phyloP scores from a whole-genome alignment of 1,140 invertebrate genomes.

The Cherax quadricarinatus region DNA sequence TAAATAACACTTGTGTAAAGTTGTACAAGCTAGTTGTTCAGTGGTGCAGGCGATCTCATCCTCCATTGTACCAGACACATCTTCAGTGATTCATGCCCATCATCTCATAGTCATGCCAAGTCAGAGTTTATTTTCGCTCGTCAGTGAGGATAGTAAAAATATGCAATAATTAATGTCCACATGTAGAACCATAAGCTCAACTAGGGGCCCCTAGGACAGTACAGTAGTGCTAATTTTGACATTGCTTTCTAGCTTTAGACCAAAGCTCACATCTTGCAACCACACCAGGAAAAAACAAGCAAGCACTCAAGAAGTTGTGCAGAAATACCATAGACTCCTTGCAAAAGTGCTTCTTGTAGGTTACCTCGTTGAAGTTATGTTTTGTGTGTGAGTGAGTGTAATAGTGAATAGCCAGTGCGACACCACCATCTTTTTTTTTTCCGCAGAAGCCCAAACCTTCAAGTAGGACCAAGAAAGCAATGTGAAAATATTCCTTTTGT shows the following conservation, averaged over 20 bases:
- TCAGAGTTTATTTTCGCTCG: conserved; percentile 70
- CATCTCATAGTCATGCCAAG: conserved; percentile 68
- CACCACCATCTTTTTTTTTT: conserved; percentile 24
- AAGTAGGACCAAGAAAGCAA: conserved; percentile 60
- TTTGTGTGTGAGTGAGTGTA: conserved; percentile 62
- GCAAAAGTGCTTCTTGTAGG: conserved; percentile 70
- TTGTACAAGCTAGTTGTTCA: conserved; percentile 55
- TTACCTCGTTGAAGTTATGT: conserved; percentile 61
- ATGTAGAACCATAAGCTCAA: conserved; percentile 71
- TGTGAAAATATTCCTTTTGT: conserved; percentile 53
- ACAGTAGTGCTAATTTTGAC: conserved; percentile 68
- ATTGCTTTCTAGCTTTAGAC: conserved; percentile 68
- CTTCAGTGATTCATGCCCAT: conserved; percentile 58
- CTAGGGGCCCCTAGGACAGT: conserved; percentile 55
- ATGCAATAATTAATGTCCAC: conserved; percentile 71
- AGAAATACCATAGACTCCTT: conserved; percentile 37
- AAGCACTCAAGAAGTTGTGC: conserved; percentile 47
- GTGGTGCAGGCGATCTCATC: conserved; percentile 65
- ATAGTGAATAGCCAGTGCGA: conserved; percentile 53
- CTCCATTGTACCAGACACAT: conserved; percentile 53
- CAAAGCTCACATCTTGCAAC: conserved; percentile 63
- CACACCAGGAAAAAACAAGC: conserved; percentile 49
- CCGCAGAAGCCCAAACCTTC: conserved; percentile 31
- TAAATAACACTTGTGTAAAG: conserved; percentile 61
- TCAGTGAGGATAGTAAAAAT: conserved; percentile 71